Evolutionary conservation across 2,797 vertebrate genomes (phyloP).

Genomic region (Petrocephalus schoutedeni): DNA sequence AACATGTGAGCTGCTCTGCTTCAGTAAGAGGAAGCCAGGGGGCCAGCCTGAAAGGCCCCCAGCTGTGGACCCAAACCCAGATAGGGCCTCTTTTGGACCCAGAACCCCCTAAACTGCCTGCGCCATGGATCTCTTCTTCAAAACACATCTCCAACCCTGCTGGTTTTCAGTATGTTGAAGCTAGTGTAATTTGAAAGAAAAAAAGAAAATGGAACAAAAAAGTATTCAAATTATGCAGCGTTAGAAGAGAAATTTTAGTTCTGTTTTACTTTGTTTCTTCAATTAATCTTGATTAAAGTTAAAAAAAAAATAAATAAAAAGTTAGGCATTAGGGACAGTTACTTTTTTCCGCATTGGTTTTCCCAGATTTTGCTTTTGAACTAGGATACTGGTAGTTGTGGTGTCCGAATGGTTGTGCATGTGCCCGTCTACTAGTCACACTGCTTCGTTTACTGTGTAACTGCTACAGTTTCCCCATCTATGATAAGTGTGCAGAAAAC

Average conservation of each 20-base stretch:
- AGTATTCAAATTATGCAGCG: conserved; percentile 70
- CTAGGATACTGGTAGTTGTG: conserved; percentile 74
- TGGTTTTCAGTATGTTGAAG: conserved; percentile 61
- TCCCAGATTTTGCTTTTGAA: conserved; percentile 70
- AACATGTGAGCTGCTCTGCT: conserved; percentile 82
- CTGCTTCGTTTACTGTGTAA: conserved; percentile 73
- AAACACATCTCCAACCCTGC: conserved; percentile 72
- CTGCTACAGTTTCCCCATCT: conserved; percentile 58
- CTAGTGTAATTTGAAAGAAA: conserved; percentile 59
- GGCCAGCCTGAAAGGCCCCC: conserved; percentile 60
- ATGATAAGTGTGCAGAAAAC: conserved; percentile 55
- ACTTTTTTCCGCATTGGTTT: conserved; percentile 55
- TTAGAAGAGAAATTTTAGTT: conserved; percentile 71
- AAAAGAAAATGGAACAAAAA: conserved; percentile 54
- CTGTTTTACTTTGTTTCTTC: conserved; percentile 77
- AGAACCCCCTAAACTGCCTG: conserved; percentile 52
- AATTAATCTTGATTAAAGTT: conserved; percentile 72
- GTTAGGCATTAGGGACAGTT: conserved; percentile 65
- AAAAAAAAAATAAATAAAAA: conserved; percentile 47
- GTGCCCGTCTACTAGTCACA: conserved; percentile 78
- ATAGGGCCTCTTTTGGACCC: conserved; percentile 34
- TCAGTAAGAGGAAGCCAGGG: conserved; percentile 63
- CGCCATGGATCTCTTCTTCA: conserved; percentile 64
- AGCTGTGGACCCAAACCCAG: conserved; percentile 53
- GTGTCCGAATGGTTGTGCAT: conserved; percentile 88